Base-by-base conservation (phyloP, 2,797 vertebrate genomes). In the Eulemur mongoz region DNA sequence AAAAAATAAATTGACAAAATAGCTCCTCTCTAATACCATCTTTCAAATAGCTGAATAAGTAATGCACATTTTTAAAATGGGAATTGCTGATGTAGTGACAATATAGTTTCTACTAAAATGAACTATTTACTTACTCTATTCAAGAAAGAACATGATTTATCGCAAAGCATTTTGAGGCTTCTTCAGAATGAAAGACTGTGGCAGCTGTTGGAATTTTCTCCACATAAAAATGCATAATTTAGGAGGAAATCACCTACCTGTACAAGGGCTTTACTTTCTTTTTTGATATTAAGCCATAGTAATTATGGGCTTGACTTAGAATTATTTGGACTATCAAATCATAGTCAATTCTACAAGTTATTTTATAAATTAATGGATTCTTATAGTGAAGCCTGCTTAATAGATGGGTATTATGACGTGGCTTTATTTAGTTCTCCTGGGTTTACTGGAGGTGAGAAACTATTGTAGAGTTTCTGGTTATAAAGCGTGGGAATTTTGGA, bases 11-110 rank as follows among this genome's bases (percentile, higher is more conserved):
- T 79, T 91, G 94, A 93, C 38, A 95, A 97, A 98, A 97, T 95
- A 15, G 73, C 63, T 97, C 76, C 27, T 80, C 30, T 97, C 59
- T 96, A 95, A 94, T 93, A 95, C 18, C 11, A 25, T 93, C 76
- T 98, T 98, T 97, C 85, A 98, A 98, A 97, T 80, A 98, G 89
- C 87, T 98, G 95, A 93, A 93, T 98, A 98, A 98, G 83, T 97
- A 97, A 97, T 97, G 79, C 10, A 97, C 25, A 89, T 97, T 98
- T 98, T 97, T 50, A 7, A 81, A 98, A 97, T 96, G 87, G 94
- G 97, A 98, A 97, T 97, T 97, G 94, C 87, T 95, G 67, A 97
- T 97, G 83, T 96, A 96, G 92, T 1, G 0, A 94, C 63, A 54
- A 83, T 98, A 93, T 70, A 70, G 0, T 98, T 98, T 98, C 93